These are phyloP conservation scores for Caenorhabditis imperialis DNA, from an alignment of 2,888 invertebrate species.

Conservation along the genomic window DNA sequence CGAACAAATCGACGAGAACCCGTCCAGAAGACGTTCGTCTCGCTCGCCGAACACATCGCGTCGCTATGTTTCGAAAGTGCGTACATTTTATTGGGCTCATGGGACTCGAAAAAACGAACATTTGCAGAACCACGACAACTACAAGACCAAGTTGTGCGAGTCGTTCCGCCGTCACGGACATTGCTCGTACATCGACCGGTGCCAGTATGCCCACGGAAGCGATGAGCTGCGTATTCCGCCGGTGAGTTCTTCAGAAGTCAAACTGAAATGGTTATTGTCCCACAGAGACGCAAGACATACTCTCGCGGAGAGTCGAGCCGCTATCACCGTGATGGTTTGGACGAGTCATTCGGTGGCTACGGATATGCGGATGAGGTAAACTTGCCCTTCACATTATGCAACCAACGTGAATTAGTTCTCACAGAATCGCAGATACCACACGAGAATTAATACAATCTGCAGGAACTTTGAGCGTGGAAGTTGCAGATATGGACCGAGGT, in stretches of 20 bases:
- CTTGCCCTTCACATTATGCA: background rate
- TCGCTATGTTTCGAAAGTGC: background rate
- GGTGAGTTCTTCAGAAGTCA: too few relatives aligned
- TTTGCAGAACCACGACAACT: slow-evolving; percentile 51
- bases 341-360: background rate
- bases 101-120: too few relatives aligned
- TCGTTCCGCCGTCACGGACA: slow-evolving; percentile 50
- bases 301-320: background rate
- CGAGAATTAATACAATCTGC: slow-evolving; percentile 8
- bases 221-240: slow-evolving; percentile 59
- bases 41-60: background rate
- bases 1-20: slow-evolving; percentile 28
- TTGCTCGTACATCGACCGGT: slow-evolving; percentile 58
- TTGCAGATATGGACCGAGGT: slow-evolving; percentile 41
- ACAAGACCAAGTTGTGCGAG: slow-evolving; percentile 64
- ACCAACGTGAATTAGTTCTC: too few relatives aligned
- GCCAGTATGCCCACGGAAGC: slow-evolving; percentile 61
- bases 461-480: slow-evolving; percentile 33
- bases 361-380: too few relatives aligned
- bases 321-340: background rate
- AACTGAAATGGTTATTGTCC: too few relatives aligned
- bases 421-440: slow-evolving; percentile 8
- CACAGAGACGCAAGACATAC: slow-evolving; percentile 4
- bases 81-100: background rate
- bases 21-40: background rate